phyloP scores from a whole-genome alignment of 2,797 vertebrate genomes.

The Sebastes minor region DNA sequence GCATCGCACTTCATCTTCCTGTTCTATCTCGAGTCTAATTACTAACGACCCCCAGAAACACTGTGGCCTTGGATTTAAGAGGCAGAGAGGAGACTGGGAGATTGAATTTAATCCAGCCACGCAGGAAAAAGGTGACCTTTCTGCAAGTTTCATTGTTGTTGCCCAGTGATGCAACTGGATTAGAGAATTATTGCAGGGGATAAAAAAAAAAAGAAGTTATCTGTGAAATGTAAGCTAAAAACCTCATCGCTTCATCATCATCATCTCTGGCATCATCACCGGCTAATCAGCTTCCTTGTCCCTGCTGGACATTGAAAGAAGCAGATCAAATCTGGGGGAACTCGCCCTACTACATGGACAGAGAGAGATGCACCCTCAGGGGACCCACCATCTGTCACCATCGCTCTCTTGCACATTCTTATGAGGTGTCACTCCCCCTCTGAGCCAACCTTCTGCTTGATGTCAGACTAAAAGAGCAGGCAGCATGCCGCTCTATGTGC shows the following conservation, averaged over 20 bases:
- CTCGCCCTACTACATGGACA: neutral
- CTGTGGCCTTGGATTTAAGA: constrained; percentile 72
- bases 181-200: constrained; percentile 66
- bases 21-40: constrained; percentile 66
- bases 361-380: constrained; percentile 26
- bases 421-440: constrained; percentile 49
- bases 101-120: constrained; percentile 75
- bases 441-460: constrained; percentile 55
- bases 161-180: constrained; percentile 71
- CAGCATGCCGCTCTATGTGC: constrained; percentile 19
- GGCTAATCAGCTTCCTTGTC: constrained; percentile 47
- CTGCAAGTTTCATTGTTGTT: constrained; percentile 68
- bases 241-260: constrained; percentile 24
- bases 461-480: constrained; percentile 56
- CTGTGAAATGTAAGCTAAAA: constrained; percentile 45
- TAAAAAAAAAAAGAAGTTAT: constrained; percentile 50
- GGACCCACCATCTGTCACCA: constrained; percentile 65
- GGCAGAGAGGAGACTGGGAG: constrained; percentile 61
- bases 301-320: constrained; percentile 45
- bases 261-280: constrained; percentile 6
- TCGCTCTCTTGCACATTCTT: constrained; percentile 55
- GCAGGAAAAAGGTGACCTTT: constrained; percentile 72
- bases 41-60: constrained; percentile 67
- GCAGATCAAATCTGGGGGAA: constrained; percentile 44
- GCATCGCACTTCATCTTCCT: constrained; percentile 45